A percentile compares a stretch with the other conserved stretches of the same genome.
These are phyloP conservation scores for Xanthia icteritia DNA, from an alignment of 2,888 invertebrate genomes.

Conservation along the genomic window DNA sequence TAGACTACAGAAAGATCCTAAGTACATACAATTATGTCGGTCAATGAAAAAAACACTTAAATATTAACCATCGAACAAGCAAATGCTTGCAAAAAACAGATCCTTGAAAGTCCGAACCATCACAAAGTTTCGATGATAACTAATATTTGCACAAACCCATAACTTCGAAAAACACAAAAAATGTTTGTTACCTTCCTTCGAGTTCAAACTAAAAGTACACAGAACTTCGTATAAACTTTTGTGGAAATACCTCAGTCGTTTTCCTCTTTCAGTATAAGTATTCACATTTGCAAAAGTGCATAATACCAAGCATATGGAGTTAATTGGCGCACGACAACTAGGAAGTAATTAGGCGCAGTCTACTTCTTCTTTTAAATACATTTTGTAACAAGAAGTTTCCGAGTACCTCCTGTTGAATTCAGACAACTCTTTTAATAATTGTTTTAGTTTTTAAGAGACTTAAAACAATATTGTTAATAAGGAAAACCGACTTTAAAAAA, in stretches of 20 bases:
- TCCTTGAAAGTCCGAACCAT: slow-evolving; percentile 8
- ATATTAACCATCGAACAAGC: neutral
- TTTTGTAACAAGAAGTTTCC: slow-evolving; percentile 35
- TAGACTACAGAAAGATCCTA: too few relatives aligned
- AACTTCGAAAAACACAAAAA: slow-evolving; percentile 8
- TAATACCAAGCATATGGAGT: slow-evolving; percentile 50
- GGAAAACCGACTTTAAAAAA: neutral
- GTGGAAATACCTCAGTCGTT: slow-evolving; percentile 27
- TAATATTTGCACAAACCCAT: slow-evolving; percentile 16
- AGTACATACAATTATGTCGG: neutral
- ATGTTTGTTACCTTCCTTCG: neutral
- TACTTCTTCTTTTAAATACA: slow-evolving; percentile 55
- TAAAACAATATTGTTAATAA: neutral
- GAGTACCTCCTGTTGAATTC: slow-evolving; percentile 35
- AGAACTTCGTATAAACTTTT: slow-evolving; percentile 16
- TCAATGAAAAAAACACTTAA: neutral
- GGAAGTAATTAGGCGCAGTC: slow-evolving; percentile 55
- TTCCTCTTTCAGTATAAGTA: slow-evolving; percentile 33
- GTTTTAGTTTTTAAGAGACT: neutral
- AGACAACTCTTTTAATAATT: slow-evolving; percentile 21
- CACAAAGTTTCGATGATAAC: neutral
- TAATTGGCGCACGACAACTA: slow-evolving; percentile 48
- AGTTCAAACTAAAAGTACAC: slow-evolving; percentile 5
- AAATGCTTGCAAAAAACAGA: neutral
- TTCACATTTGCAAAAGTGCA: slow-evolving; percentile 47